phyloP scores from a whole-genome alignment of 2,113 vertebrate species.

The Paramormyrops kingsleyae region DNA sequence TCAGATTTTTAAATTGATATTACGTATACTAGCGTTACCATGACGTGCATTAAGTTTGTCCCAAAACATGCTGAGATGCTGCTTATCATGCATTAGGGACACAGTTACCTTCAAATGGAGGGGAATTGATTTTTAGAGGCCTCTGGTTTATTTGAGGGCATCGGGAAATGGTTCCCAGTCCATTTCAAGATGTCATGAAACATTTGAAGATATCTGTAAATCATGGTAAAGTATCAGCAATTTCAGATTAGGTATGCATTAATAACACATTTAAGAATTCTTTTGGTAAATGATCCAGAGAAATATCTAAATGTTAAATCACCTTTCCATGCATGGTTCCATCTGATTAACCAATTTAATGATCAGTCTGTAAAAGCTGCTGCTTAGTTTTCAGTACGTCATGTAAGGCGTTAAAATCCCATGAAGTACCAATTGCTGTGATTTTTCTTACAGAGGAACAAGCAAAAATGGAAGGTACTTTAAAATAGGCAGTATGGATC shows the following conservation, averaged over 20 bases:
- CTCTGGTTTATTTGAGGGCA: background rate
- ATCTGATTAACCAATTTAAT: background rate
- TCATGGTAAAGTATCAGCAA: background rate
- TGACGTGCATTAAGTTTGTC: background rate
- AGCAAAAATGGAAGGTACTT: background rate
- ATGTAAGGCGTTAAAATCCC: background rate
- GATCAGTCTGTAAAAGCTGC: background rate
- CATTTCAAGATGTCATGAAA: background rate
- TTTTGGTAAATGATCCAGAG: background rate
- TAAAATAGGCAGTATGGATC: background rate
- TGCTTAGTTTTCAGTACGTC: background rate
- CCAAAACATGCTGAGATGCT: background rate
- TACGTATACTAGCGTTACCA: background rate
- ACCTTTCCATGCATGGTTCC: background rate
- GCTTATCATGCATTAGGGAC: background rate
- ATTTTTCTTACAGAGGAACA: background rate
- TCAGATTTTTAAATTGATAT: background rate
- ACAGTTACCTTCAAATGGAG: background rate
- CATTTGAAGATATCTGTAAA: background rate
- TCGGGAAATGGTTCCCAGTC: background rate
- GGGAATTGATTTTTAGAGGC: background rate
- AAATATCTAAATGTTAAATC: background rate
- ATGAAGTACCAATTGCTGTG: background rate
- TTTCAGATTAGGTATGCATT: background rate
- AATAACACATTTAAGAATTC: background rate